Evolutionary conservation across 2,113 vertebrate genomes (phyloP).

Genomic region (Macrotus californicus): DNA sequence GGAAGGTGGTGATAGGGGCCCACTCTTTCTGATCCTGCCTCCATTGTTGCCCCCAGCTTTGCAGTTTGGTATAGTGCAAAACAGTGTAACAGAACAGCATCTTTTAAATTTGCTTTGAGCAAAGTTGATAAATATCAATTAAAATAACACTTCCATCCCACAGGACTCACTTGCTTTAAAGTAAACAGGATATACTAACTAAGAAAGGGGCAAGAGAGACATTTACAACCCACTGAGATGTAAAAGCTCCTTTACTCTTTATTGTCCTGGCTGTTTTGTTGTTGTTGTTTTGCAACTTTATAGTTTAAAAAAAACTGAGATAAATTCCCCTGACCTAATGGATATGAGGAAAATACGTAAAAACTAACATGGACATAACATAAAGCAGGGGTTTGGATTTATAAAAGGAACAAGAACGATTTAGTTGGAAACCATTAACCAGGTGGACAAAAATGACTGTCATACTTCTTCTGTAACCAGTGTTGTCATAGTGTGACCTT

Average conservation of each 20-base stretch:
- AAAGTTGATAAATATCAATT: background rate
- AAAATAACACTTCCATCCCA: background rate
- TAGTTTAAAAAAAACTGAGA: background rate
- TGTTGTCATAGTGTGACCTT: background rate
- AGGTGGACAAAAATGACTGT: background rate
- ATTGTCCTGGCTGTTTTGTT: background rate
- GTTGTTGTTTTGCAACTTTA: background rate
- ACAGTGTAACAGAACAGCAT: background rate
- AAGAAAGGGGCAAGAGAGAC: background rate
- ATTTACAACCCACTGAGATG: background rate
- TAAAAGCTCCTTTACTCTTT: background rate
- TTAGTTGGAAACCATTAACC: background rate
- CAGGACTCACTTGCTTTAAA: background rate
- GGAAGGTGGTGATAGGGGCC: background rate
- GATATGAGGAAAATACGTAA: background rate
- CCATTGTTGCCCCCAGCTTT: background rate
- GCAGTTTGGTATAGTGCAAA: background rate
- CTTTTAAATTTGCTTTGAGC: background rate
- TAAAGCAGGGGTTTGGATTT: background rate
- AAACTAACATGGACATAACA: background rate
- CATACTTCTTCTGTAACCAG: background rate
- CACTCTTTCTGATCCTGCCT: background rate
- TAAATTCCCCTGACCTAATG: background rate
- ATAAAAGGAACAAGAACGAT: background rate
- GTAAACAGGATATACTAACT: background rate